Conservation (phyloP, 1,140 invertebrate genomes). For the Zaprionus tsacasi region DNA sequence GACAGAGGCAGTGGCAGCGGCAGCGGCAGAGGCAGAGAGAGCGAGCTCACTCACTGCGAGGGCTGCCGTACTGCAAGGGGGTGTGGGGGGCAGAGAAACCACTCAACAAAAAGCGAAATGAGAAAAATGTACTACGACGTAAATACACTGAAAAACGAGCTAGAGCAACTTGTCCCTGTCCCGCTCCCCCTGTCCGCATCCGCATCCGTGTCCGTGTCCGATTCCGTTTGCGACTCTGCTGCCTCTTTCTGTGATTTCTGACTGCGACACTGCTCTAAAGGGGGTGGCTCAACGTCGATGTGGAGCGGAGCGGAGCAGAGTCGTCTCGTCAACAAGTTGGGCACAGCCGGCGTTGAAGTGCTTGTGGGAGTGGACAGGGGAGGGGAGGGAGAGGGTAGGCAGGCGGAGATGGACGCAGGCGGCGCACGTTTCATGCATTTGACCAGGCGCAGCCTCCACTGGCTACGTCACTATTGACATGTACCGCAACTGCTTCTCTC, state of each 20-base stretch:
- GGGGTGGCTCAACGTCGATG: slow-evolving; percentile 27
- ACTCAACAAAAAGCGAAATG: slow-evolving; percentile 82
- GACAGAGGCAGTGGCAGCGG: slow-evolving; percentile 19
- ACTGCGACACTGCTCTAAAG: neutral
- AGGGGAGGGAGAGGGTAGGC: slow-evolving; percentile 7
- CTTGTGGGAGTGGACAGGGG: neutral
- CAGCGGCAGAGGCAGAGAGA: neutral
- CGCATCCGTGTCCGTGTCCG: neutral
- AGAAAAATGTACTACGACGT: slow-evolving; percentile 74
- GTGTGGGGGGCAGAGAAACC: slow-evolving; percentile 51
- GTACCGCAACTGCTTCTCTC: slow-evolving; percentile 14
- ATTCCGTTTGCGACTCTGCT: slow-evolving; percentile 10
- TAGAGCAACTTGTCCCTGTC: neutral
- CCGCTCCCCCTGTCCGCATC: neutral
- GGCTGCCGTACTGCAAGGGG: slow-evolving; percentile 42
- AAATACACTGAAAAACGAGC: slow-evolving; percentile 59
- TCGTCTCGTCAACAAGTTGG: slow-evolving; percentile 31
- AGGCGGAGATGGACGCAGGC: slow-evolving; percentile 6
- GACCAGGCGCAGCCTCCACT: slow-evolving; percentile 22
- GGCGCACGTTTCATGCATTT: slow-evolving; percentile 41
- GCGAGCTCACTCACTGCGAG: slow-evolving; percentile 31
- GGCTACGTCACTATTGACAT: slow-evolving; percentile 35
- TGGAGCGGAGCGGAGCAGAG: neutral
- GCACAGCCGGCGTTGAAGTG: slow-evolving; percentile 13
- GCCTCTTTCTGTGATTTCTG: no score